Evolutionary conservation across 2,888 invertebrate species (phyloP), one percentile per base, ranked within the genome.

Genomic region (Tiphia femorata): DNA sequence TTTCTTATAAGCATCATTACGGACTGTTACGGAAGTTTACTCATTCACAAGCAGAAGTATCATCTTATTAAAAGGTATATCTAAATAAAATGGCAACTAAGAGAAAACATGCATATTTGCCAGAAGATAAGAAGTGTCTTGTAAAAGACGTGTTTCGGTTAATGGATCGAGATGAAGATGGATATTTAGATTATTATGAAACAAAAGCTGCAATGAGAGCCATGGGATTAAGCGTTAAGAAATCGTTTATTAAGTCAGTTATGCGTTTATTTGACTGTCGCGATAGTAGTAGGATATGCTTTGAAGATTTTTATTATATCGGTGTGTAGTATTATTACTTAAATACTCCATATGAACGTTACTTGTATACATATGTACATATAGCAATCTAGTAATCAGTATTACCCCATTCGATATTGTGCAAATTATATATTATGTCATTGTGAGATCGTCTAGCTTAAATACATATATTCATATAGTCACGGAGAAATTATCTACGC

Each of bases 141-240:
- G 64, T 77, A 30, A 64, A 67, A 40, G 69, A 70, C 35, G 69
- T 58, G 14, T 77, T 77, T 57, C 48, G 55, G 19, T 59, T 67
- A 25, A 70, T 77, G 68, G 76, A 77, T 19, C 58, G 53, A 17
- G 70, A 77, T 51, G 61, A 54, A 17, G 75, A 77, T 54, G 72
- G 73, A 48, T 73, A 63, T 51, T 58, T 77, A 53, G 70, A 77
- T 72, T 76, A 74, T 57, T 43, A 74, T 40, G 77, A 77, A 60
- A 61, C 64, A 48, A 77, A 77, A 58, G 69, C 70, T 19, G 71
- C 72, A 2, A 63, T 72, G 21, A 67, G 59, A 49, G 72, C 77
- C 23, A 54, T 77, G 6, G 77, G 76, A 33, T 67, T 77, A 4
- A 35, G 54, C 20, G 62, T 67, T 8, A 77, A 70, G 51, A 77